Evolutionary conservation across 2,888 invertebrate genomes (phyloP).

Genomic region (Limnephilus rhombicus): DNA sequence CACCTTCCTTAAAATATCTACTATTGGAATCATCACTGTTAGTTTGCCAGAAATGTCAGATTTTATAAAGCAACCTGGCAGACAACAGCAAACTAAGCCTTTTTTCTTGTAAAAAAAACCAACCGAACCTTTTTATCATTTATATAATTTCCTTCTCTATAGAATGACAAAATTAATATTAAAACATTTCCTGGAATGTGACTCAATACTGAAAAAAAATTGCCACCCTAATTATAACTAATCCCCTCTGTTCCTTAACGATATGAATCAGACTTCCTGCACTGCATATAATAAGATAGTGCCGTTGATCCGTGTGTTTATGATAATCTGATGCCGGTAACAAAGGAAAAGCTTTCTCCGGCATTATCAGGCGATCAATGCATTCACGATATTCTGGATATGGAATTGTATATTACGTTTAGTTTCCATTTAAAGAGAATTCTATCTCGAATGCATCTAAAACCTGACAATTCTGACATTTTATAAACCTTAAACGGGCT

Average conservation of each 20-base stretch:
- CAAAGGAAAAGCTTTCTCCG: slow-evolving; percentile 14
- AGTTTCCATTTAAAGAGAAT: neutral
- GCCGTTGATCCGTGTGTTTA: neutral
- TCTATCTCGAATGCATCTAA: neutral
- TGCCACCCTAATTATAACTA: neutral
- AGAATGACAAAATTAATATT: neutral
- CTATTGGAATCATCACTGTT: no score
- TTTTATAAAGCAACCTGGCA: no score
- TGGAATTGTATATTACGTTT: neutral
- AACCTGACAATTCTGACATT: slow-evolving; percentile 5
- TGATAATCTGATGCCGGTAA: neutral
- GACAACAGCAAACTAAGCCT: no score
- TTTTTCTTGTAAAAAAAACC: neutral
- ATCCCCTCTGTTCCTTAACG: no score
- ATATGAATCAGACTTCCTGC: neutral
- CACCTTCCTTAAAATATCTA: no score
- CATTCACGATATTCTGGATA: neutral
- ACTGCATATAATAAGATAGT: neutral
- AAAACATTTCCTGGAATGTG: no score
- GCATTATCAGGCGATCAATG: slow-evolving; percentile 4
- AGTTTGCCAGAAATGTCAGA: no score
- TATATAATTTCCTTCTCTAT: neutral
- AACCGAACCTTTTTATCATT: neutral
- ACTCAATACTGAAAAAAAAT: neutral
- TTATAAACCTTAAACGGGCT: neutral